Conservation (phyloP, 2,797 vertebrate species). For the Pampus argenteus region DNA sequence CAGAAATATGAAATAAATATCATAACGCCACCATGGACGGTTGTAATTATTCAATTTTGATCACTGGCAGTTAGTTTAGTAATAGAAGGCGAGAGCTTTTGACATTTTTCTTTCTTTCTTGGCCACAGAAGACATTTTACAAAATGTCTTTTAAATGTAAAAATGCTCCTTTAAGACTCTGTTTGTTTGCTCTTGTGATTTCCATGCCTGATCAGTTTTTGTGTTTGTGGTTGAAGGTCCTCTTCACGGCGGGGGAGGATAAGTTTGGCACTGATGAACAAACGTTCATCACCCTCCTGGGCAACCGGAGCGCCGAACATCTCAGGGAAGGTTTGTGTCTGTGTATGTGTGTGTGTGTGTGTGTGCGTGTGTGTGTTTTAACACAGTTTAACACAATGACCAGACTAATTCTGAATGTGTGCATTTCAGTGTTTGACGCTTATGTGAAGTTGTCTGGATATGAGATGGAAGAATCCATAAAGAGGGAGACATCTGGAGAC, state of each 20-base stretch:
- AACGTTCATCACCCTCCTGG: slow-evolving; percentile 95
- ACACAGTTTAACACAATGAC: neutral
- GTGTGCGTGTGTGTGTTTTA: neutral
- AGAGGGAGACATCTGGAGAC: slow-evolving; percentile 92
- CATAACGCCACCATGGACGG: too few relatives aligned
- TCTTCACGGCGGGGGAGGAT: slow-evolving; percentile 94
- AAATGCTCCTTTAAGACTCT: neutral
- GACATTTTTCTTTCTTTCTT: too few relatives aligned
- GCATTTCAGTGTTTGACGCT: slow-evolving; percentile 90
- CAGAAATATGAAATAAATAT: too few relatives aligned
- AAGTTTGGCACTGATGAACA: slow-evolving; percentile 97
- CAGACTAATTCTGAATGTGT: slow-evolving; percentile 8
- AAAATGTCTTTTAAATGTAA: too few relatives aligned
- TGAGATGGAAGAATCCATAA: slow-evolving; percentile 95
- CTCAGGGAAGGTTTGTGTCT: slow-evolving; percentile 88
- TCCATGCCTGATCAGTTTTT: neutral
- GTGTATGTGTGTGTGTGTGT: neutral
- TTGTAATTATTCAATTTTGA: too few relatives aligned
- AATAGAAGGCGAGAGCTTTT: too few relatives aligned
- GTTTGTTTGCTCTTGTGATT: neutral
- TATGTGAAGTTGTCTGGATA: slow-evolving; percentile 95
- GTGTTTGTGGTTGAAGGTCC: slow-evolving; percentile 76
- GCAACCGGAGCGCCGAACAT: slow-evolving; percentile 91
- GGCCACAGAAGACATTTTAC: too few relatives aligned
- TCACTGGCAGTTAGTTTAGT: too few relatives aligned